Evolutionary conservation across 2,888 invertebrate species (phyloP).

Genomic region (Tupiocoris notatus): DNA sequence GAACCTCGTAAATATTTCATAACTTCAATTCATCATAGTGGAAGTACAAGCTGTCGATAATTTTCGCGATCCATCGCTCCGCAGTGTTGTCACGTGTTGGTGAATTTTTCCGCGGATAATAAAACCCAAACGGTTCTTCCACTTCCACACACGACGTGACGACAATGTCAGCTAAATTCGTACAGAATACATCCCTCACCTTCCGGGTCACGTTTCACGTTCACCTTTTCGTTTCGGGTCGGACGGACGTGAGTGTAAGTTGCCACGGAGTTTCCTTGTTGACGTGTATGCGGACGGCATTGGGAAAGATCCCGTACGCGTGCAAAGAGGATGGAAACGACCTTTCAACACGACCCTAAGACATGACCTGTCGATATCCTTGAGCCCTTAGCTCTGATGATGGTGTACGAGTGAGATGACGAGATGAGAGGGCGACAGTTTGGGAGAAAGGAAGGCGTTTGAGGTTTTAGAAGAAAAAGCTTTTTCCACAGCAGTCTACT

Average conservation of each 20-base stretch:
- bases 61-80: too few species aligned
- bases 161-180: neutral
- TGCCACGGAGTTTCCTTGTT: neutral
- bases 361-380: neutral
- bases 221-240: neutral
- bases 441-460: neutral
- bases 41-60: too few species aligned
- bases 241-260: neutral
- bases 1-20: too few species aligned
- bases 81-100: too few species aligned
- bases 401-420: neutral
- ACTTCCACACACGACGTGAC: neutral
- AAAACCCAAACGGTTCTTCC: too few species aligned
- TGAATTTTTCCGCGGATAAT: too few species aligned
- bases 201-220: neutral
- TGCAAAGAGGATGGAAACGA: neutral
- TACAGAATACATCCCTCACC: neutral
- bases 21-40: too few species aligned
- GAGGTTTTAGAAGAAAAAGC: neutral
- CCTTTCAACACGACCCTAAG: neutral
- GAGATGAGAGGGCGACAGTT: neutral
- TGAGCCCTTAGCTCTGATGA: neutral
- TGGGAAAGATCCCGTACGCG: neutral
- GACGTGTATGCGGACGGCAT: neutral
- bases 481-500: too few species aligned